Evolutionary conservation across 2,113 vertebrate species (phyloP).

Genomic region (Rhinopomastus cyanomelas): DNA sequence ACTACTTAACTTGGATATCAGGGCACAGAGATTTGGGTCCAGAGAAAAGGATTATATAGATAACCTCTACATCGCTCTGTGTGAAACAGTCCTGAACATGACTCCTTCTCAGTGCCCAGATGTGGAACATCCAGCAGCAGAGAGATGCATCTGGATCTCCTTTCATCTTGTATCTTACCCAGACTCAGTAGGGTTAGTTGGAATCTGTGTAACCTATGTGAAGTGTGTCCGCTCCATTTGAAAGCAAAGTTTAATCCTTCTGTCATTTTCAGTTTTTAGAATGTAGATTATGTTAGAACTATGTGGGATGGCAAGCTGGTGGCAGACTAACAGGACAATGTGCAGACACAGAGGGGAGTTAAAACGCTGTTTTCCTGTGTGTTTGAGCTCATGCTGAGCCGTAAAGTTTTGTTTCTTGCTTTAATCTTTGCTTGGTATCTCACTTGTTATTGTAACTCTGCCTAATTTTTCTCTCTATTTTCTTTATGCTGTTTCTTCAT

Average conservation of each 20-base stretch:
- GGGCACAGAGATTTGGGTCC: neutral
- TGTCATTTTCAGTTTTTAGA: neutral
- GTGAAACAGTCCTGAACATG: neutral
- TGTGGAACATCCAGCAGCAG: neutral
- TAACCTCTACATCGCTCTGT: neutral
- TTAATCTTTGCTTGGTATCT: slow-evolving; percentile 24
- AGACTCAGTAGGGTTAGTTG: neutral
- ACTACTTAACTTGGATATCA: neutral
- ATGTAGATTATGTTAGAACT: neutral
- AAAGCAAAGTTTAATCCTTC: neutral
- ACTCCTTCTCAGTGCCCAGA: neutral
- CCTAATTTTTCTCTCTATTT: slow-evolving; percentile 1
- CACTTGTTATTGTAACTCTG: slow-evolving; percentile 53
- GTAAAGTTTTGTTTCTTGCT: neutral
- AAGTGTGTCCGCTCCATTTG: neutral
- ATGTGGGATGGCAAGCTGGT: neutral
- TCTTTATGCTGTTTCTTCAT: slow-evolving; percentile 7
- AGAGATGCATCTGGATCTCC: neutral
- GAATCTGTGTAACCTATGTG: neutral
- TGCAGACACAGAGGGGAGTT: neutral
- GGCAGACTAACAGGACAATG: neutral
- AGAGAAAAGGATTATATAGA: neutral
- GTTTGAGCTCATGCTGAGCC: neutral
- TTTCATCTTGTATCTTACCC: neutral
- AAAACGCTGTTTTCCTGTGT: neutral